Base-by-base conservation (phyloP, 35 echinoderm and acorn worm species). In the Ptychodera flava region DNA sequence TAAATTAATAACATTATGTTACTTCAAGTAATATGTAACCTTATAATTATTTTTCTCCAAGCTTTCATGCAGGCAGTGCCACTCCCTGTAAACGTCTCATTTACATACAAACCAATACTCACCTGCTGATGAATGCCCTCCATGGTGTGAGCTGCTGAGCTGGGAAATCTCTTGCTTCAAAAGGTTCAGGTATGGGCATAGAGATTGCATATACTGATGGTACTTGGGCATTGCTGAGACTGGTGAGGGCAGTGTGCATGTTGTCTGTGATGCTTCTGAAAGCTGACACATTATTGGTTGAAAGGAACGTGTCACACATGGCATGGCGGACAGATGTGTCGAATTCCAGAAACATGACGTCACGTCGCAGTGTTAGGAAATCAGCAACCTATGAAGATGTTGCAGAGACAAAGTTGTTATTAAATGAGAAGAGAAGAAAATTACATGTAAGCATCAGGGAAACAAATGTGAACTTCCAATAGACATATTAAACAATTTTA, bases 281-380 rank as follows among this genome's bases (percentile, higher is more conserved):
- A 0, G 79, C 95, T 27, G 33, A 1, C 0, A 85, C 84, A 80
- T 97, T 97, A 52, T 77, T 88, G 16, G 92, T 97, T 1, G 95
- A 93, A 22, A 97, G 92, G 16, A 94, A 87, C 0, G 95, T 97
- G 38, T 94, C 90, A 29, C 95, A 79, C n/a, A 97, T 81, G 33
- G 95, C 91, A 87, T 97, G 93, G 34, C 95, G 87, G 36, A 94
- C 80, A 0, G 89, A 87, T 0, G 95, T 81, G 53, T 97, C 95
- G 83, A 94, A 97, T 81, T 94, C 95, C n/a, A 97, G 36, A 81
- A 97, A 97, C 16, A 97, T 80, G 35, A 93, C 90, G 30, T 94
- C 95, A 37, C 92, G 87, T 82, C 95, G 78, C 77, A 97, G 82
- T 32, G 87, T 85, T 53, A 97, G 79, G 28, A 92, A 91, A 80